Evolutionary conservation across 2,113 vertebrate genomes (phyloP).

Genomic region (Sminthopsis crassicaudata): DNA sequence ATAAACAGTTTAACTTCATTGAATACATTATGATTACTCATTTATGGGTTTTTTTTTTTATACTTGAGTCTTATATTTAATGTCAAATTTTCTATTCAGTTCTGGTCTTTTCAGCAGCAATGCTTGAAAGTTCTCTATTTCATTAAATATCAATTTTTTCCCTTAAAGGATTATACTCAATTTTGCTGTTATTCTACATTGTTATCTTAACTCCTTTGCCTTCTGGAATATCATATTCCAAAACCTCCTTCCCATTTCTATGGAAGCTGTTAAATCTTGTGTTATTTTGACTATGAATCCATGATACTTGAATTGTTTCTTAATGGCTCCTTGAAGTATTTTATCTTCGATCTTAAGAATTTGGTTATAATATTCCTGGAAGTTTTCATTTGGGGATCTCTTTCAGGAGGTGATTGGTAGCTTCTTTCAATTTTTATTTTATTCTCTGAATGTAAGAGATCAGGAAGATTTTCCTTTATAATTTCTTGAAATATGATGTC

Average conservation of each 20-base stretch:
- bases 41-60: too few relatives aligned
- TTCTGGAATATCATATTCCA: not conserved
- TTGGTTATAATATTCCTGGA: not conserved
- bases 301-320: not conserved
- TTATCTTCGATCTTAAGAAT: not conserved
- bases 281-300: not conserved
- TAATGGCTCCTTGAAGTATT: not conserved
- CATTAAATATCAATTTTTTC: too few relatives aligned
- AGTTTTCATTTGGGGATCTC: not conserved
- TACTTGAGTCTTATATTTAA: too few relatives aligned
- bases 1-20: too few relatives aligned
- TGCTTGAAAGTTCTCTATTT: too few relatives aligned
- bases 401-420: not conserved
- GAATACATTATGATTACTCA: too few relatives aligned
- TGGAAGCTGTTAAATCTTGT: too few relatives aligned
- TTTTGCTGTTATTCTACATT: too few relatives aligned
- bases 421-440: too few relatives aligned
- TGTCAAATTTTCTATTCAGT: too few relatives aligned
- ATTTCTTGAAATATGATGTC: not conserved
- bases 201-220: not conserved
- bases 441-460: not conserved
- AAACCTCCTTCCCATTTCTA: not conserved
- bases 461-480: fast-evolving
- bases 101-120: too few relatives aligned
- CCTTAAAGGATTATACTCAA: too few relatives aligned